phyloP scores from a whole-genome alignment of 1,140 invertebrate species.

The Papilio dardanus region DNA sequence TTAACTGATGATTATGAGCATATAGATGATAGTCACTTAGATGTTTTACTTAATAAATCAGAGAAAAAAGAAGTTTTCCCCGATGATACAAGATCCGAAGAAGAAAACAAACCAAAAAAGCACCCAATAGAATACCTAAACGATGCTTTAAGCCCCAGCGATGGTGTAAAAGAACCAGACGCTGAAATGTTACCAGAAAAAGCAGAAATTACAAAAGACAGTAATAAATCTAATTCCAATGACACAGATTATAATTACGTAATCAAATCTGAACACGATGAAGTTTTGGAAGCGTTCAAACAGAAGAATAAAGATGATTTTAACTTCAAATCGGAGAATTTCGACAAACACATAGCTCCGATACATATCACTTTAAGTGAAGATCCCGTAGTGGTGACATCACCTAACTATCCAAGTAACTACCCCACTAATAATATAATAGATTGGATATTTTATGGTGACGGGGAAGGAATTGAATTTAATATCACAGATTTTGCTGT shows the following conservation, averaged over 20 bases:
- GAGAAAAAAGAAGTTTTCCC: slow-evolving; percentile 34
- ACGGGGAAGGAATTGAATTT: slow-evolving; percentile 69
- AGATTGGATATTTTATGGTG: slow-evolving; percentile 69
- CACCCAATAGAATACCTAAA: slow-evolving; percentile 51
- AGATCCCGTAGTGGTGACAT: slow-evolving; percentile 53
- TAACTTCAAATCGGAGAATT: slow-evolving; percentile 42
- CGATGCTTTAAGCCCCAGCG: slow-evolving; percentile 50
- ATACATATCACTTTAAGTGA: slow-evolving; percentile 49
- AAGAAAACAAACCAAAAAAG: slow-evolving; percentile 31
- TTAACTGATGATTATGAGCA: slow-evolving; percentile 49
- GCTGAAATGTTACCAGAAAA: slow-evolving; percentile 33
- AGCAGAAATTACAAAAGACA: slow-evolving; percentile 3
- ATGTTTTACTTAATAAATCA: slow-evolving; percentile 42
- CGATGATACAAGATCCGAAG: slow-evolving; percentile 29
- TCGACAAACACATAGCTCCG: slow-evolving; percentile 40
- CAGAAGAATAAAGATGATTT: slow-evolving; percentile 44
- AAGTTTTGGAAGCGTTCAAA: slow-evolving; percentile 48
- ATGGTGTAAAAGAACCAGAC: slow-evolving; percentile 34
- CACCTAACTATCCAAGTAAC: slow-evolving; percentile 55
- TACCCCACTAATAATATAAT: slow-evolving; percentile 61
- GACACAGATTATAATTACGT: slow-evolving; percentile 44
- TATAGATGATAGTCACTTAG: slow-evolving; percentile 48
- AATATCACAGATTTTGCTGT: slow-evolving; percentile 65
- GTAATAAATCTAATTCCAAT: slow-evolving; percentile 20
- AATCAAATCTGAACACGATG: slow-evolving; percentile 44